phyloP scores from a whole-genome alignment of 2,797 vertebrate species.

The Malurus leucopterus region DNA sequence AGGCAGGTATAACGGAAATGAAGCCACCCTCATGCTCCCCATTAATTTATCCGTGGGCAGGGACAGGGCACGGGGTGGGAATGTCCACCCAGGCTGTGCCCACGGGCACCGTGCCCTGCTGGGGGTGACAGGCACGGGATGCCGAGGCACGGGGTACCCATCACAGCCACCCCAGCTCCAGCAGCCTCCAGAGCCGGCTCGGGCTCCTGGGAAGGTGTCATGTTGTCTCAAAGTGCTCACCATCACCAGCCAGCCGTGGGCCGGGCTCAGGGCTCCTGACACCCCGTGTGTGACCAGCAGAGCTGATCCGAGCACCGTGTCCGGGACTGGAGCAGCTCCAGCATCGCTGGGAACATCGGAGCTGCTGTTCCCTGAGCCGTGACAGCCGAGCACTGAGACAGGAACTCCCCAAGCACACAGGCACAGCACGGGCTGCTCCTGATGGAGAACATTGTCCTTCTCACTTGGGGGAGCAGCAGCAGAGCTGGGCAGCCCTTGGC shows the following conservation, averaged over 20 bases:
- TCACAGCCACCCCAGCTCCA: fast-evolving
- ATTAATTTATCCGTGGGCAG: background rate
- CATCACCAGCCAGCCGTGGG: background rate
- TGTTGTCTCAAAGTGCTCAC: background rate
- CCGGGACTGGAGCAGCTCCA: background rate
- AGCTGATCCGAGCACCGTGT: background rate
- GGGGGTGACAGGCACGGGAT: background rate
- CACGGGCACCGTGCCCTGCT: fast-evolving
- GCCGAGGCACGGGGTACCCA: background rate
- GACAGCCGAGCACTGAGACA: fast-evolving
- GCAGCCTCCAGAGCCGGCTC: background rate
- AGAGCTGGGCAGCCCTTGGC: fast-evolving
- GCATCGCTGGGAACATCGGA: fast-evolving
- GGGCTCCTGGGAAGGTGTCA: fast-evolving
- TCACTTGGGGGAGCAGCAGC: fast-evolving
- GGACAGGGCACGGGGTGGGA: background rate
- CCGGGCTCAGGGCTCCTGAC: background rate
- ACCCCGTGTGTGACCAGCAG: background rate
- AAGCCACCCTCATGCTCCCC: no score
- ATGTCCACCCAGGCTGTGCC: background rate
- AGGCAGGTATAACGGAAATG: background rate
- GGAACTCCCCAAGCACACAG: background rate
- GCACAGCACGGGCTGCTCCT: background rate
- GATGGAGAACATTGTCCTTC: fast-evolving
- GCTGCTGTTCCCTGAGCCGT: fast-evolving